Percentiles rank a stretch among this genome's conserved stretches.
Conservation (phyloP, 2,888 invertebrate genomes). For the Taphrorychus bicolor region DNA sequence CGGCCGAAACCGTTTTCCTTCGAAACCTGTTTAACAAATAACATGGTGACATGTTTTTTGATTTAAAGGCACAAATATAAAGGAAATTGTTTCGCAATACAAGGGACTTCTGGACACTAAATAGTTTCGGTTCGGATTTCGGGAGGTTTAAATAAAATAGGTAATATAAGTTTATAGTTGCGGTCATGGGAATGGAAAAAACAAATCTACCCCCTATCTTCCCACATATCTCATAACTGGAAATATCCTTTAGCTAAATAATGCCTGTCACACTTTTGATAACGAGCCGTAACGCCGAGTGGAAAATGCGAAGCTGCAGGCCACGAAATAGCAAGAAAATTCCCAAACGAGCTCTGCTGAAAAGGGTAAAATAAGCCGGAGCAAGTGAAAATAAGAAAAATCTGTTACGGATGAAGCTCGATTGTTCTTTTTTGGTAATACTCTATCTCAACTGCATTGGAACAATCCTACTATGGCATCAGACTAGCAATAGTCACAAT, state of each 20-base stretch:
- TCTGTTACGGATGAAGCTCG: conserved; percentile 32
- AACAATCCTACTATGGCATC: no score
- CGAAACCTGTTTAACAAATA: conserved; percentile 12
- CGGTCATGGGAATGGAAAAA: no score
- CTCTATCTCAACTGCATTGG: not conserved
- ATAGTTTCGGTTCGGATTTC: not conserved
- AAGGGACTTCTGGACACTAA: not conserved
- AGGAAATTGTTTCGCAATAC: conserved; percentile 56
- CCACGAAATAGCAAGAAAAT: conserved; percentile 6
- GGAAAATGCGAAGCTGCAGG: not conserved
- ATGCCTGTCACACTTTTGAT: not conserved
- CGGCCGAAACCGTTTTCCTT: conserved; percentile 8
- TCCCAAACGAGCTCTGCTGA: conserved; percentile 9
- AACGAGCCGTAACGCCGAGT: not conserved
- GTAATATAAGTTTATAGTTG: no score
- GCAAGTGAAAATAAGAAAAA: conserved; percentile 39
- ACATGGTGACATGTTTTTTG: conserved; percentile 12
- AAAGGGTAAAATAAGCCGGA: conserved; percentile 25
- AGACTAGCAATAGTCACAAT: no score
- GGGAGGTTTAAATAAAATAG: not conserved
- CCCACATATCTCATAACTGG: no score
- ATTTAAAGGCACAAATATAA: conserved; percentile 2
- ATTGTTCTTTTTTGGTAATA: not conserved
- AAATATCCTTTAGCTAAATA: no score
- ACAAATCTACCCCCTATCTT: no score